Base-by-base conservation (phyloP, 2,888 invertebrate genomes). In the Mythimna vitellina region DNA sequence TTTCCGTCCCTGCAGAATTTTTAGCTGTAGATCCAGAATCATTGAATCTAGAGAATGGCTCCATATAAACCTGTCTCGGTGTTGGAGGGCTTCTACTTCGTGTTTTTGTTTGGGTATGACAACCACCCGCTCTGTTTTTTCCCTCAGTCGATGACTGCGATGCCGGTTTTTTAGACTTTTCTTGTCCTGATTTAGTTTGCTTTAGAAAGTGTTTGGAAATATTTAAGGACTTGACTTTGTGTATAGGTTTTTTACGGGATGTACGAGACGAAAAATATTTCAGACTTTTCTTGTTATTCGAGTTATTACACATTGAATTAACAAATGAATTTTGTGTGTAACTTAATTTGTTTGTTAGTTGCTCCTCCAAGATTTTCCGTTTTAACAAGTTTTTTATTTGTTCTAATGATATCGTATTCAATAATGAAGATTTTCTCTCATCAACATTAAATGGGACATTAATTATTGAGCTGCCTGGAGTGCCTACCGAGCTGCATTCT, bases 401-500 rank as follows among this genome's bases (percentile, higher is more conserved):
- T 85, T 95, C 91, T 65, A 95, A 86, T 9, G 95, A 95, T 82
- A 95, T 92, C 84, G 92, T 93, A 62, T 89, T 90, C 38, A 88
- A 84, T 42, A 88, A 14, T 7, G 71, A 73, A n/a, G 84, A 46
- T 77, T 89, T 90, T 46, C 81, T 84, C 42, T 82, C 84, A 58
- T 88, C 83, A 20, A 90, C 76, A 85, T 96, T 96, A 51, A 87
- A 89, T 17, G 93, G 89, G 1, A 92, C 89, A 78, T 96, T 93
- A 49, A 96, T 91, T 66, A 96, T 91, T 1, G 96, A 96, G 82
- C 96, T 96, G 7, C 93, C 91, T 25, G 96, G 96, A 20, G 96
- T 96, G n/a, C 92, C 87, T 6, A 95, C 92, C 3, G 93, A 90
- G 83, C 96, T 96, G 76, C 96, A 96, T 68, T 96, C 94, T 87